phyloP scores from a whole-genome alignment of 2,888 invertebrate species.

The Atethmia centrago region DNA sequence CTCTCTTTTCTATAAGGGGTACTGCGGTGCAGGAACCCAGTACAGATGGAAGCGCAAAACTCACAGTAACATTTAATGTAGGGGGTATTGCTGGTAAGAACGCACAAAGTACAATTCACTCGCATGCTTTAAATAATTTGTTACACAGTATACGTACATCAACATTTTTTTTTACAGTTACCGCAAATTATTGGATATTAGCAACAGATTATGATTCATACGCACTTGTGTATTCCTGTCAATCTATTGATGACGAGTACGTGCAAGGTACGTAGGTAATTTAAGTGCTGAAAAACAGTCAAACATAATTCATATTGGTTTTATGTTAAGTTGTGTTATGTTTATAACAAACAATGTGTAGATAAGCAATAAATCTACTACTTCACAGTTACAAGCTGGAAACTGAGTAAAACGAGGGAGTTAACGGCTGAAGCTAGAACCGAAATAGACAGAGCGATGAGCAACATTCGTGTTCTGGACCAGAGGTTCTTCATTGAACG shows the following conservation, averaged over 20 bases:
- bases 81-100: constrained; percentile 75
- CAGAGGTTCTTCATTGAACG: constrained; percentile 72
- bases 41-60: constrained; percentile 90
- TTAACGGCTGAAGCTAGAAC: constrained; percentile 58
- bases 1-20: constrained; percentile 75
- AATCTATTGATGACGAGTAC: constrained; percentile 52
- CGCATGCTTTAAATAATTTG: neutral
- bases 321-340: too few species aligned
- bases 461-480: constrained; percentile 72
- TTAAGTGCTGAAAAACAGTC: neutral
- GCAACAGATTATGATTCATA: constrained; percentile 89
- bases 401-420: constrained; percentile 76
- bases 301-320: neutral
- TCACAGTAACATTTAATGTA: constrained; percentile 91
- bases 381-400: constrained; percentile 81
- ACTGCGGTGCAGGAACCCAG: constrained; percentile 71
- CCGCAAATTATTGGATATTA: constrained; percentile 90
- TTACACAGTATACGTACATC: neutral
- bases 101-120: neutral
- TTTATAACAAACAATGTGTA: neutral
- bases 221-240: constrained; percentile 65
- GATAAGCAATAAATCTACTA: neutral
- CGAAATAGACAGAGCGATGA: constrained; percentile 69
- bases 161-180: constrained; percentile 69
- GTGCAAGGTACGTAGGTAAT: constrained; percentile 52